Evolutionary conservation across 2,888 invertebrate genomes (phyloP).

Genomic region (Meganola albula): DNA sequence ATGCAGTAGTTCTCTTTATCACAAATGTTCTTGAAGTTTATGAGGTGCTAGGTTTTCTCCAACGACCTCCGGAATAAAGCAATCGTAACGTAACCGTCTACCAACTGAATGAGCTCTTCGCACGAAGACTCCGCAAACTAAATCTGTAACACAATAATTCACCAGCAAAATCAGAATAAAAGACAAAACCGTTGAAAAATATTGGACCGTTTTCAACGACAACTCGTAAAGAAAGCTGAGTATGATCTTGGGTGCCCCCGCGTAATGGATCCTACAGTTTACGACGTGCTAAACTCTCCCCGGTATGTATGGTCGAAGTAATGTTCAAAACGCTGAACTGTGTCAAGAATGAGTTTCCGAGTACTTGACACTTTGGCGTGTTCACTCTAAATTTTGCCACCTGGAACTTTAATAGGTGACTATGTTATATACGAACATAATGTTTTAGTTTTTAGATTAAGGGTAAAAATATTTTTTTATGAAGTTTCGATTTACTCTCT

Average conservation of each 20-base stretch:
- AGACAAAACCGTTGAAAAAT: constrained; percentile 35
- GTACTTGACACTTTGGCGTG: constrained; percentile 46
- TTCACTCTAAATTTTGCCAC: constrained; percentile 32
- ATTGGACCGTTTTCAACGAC: constrained; percentile 34
- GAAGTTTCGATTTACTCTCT: constrained; percentile 21
- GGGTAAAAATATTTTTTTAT: constrained; percentile 5
- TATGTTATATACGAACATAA: too few relatives aligned
- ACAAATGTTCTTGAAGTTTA: constrained; percentile 35
- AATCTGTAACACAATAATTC: constrained; percentile 25
- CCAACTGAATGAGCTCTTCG: constrained; percentile 31
- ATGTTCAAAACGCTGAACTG: constrained; percentile 56
- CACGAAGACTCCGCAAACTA: constrained; percentile 28
- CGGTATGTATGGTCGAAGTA: constrained; percentile 51
- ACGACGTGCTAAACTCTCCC: constrained; percentile 60
- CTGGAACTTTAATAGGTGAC: too few relatives aligned
- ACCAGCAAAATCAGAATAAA: constrained; percentile 26
- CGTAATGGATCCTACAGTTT: constrained; percentile 62
- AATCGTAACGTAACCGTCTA: constrained; percentile 34
- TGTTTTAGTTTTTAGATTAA: too few relatives aligned
- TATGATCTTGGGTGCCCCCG: constrained; percentile 43
- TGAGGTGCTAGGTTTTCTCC: constrained; percentile 36
- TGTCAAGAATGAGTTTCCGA: constrained; percentile 51
- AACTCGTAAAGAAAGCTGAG: constrained; percentile 37
- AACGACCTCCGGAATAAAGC: constrained; percentile 25
- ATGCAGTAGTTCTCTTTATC: too few relatives aligned